A percentile compares a stretch with the other conserved stretches of the same genome.
Conservation (phyloP, 2,113 vertebrate species). For the Salminus brasiliensis region DNA sequence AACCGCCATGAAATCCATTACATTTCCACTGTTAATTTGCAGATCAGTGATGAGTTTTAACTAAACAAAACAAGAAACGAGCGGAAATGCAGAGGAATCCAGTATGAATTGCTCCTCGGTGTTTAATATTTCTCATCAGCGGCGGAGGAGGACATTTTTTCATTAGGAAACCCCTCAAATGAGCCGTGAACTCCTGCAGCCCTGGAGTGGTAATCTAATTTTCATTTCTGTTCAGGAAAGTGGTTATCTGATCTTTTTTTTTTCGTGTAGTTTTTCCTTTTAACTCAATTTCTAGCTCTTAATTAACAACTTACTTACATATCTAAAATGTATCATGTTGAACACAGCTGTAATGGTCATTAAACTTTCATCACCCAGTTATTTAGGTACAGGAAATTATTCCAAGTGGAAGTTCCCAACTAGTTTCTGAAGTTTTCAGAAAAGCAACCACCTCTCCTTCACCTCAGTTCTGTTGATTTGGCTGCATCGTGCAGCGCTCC, state of each 20-base stretch:
- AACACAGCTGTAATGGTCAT: conserved; percentile 27
- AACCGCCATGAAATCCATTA: neutral
- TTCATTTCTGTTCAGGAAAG: conserved; percentile 77
- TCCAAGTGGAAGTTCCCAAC: neutral
- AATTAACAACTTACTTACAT: conserved; percentile 64
- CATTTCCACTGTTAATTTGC: conserved; percentile 39
- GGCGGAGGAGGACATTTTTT: conserved; percentile 65
- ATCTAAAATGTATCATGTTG: conserved; percentile 1
- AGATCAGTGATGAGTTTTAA: conserved; percentile 30
- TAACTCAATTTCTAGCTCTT: conserved; percentile 68
- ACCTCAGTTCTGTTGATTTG: no score
- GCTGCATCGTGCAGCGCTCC: no score
- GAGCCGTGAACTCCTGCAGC: conserved; percentile 73
- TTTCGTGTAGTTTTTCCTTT: conserved; percentile 70
- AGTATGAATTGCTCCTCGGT: conserved; percentile 47
- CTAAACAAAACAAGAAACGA: conserved; percentile 8
- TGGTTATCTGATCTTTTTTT: conserved; percentile 74
- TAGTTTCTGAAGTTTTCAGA: neutral
- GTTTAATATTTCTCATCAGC: conserved; percentile 67
- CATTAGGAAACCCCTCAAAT: conserved; percentile 79
- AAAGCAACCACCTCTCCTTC: neutral
- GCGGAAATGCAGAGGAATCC: conserved; percentile 16
- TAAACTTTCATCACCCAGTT: conserved; percentile 10
- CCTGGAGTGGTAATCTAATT: conserved; percentile 74
- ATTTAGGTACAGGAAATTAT: neutral